Conservation (phyloP, 2,797 vertebrate genomes). For the Hydrocynus forskahlii region DNA sequence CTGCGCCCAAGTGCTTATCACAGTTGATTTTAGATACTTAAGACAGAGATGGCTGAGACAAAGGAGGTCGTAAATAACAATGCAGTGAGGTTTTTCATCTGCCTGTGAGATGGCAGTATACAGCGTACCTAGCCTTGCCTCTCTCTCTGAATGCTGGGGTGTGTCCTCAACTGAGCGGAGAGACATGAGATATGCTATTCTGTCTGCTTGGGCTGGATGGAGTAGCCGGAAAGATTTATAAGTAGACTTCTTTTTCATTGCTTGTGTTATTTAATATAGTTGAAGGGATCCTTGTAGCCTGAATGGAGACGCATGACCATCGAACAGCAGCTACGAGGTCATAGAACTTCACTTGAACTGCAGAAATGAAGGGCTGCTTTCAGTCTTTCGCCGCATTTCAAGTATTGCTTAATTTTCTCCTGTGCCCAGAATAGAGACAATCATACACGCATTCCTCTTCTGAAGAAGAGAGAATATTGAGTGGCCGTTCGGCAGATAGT, state of each 20-base stretch:
- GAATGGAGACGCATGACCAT: slow-evolving; percentile 11
- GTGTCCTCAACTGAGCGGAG: background rate
- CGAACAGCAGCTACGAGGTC: background rate
- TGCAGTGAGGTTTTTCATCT: slow-evolving; percentile 27
- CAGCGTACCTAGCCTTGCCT: slow-evolving; percentile 26
- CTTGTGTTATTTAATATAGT: background rate
- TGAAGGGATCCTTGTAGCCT: slow-evolving; percentile 15
- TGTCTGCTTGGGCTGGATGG: background rate
- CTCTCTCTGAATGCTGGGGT: slow-evolving; percentile 21
- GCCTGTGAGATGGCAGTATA: slow-evolving; percentile 22
- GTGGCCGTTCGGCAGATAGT: background rate
- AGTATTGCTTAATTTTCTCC: slow-evolving; percentile 1
- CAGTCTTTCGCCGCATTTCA: slow-evolving; percentile 6
- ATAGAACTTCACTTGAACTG: slow-evolving; percentile 2
- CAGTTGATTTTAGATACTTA: slow-evolving; percentile 59
- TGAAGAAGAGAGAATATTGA: background rate
- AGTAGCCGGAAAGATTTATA: too few relatives aligned
- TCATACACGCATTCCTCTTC: background rate
- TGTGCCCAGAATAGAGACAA: background rate
- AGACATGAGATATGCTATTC: background rate
- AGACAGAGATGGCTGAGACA: slow-evolving; percentile 40
- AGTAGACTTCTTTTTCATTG: too few relatives aligned
- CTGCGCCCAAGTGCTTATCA: slow-evolving; percentile 57
- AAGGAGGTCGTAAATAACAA: slow-evolving; percentile 49
- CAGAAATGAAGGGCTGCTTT: slow-evolving; percentile 9